Evolutionary conservation across 1,140 invertebrate species (phyloP), one percentile per base, ranked within the genome.

Genomic region (Coenobita brevimanus): DNA sequence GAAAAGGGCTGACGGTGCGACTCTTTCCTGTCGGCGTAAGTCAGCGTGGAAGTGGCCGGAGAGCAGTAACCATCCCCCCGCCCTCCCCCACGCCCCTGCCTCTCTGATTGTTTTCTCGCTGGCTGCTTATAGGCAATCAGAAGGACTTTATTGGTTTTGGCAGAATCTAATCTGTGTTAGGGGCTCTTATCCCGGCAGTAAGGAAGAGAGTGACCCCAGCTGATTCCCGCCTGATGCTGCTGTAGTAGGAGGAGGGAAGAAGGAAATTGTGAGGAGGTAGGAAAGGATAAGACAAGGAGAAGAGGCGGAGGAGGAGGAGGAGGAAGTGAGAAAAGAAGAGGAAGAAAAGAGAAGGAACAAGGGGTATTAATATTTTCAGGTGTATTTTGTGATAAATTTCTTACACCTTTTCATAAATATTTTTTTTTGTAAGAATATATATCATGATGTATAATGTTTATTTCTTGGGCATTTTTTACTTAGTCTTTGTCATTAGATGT

Each of bases 131-230:
- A 84, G 88, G 60, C 88, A 89, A 89, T 89, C 88, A 89, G 73
- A 84, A 80, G 79, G 88, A 79, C 73, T 89, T 89, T 89, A 89
- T 89, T 83, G 88, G 76, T 80, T 89, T 79, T 83, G 73, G 71
- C 80, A 84, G 82, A 89, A 89, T 89, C 81, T 89, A 89, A 89
- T 89, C 88, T 84, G 57, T 89, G 88, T 89, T 79, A 89, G 54
- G 50, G 81, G 41, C 88, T 75, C 81, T 89, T 89, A 89, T 71
- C 54, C 81, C 46, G 57, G 88, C 88, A 62, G 62, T 89, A 89
- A 89, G 36, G 41, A 64, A 82, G 73, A 50, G 73, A 89, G 79
- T 82, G 87, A 71, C 87, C 79, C 30, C 33, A 54, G 78, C 33
- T 71, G 76, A 81, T 80, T 87, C 78, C 33, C 69, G 75, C 33